Conservation (phyloP, 2,888 invertebrate species). For the Apodemia zela region DNA sequence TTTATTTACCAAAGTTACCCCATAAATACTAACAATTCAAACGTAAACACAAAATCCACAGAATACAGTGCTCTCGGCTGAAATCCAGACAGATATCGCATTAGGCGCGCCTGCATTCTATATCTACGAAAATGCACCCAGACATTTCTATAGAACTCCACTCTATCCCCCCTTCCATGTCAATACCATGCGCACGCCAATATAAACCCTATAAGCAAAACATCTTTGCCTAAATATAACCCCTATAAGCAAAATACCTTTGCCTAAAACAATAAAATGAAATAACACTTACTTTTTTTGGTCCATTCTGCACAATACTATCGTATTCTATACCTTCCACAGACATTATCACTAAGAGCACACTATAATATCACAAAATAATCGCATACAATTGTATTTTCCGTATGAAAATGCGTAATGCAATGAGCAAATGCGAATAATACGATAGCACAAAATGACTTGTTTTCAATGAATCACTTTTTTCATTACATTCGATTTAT, state of each 20-base stretch:
- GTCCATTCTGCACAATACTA: slow-evolving; percentile 82
- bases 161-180: slow-evolving; percentile 45
- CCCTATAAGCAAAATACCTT: slow-evolving; percentile 22
- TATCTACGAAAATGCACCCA: slow-evolving; percentile 63
- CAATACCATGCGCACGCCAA: slow-evolving; percentile 31
- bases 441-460: slow-evolving; percentile 48
- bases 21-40: background rate
- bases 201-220: slow-evolving; percentile 24
- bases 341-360: slow-evolving; percentile 69
- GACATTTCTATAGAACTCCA: slow-evolving; percentile 64
- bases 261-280: slow-evolving; percentile 20
- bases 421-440: slow-evolving; percentile 23
- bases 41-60: background rate
- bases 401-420: slow-evolving; percentile 33
- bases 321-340: slow-evolving; percentile 83
- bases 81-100: slow-evolving; percentile 54
- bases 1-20: background rate
- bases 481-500: slow-evolving; percentile 56
- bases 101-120: slow-evolving; percentile 46
- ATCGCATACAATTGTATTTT: slow-evolving; percentile 8
- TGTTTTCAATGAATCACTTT: slow-evolving; percentile 58
- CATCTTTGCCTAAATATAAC: slow-evolving; percentile 20
- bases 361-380: slow-evolving; percentile 35
- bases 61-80: slow-evolving; percentile 17
- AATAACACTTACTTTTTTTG: slow-evolving; percentile 79